Evolutionary conservation across 2,113 vertebrate genomes (phyloP), one percentile per base, ranked within the genome.

Genomic region (Psittacula cyanocephala): DNA sequence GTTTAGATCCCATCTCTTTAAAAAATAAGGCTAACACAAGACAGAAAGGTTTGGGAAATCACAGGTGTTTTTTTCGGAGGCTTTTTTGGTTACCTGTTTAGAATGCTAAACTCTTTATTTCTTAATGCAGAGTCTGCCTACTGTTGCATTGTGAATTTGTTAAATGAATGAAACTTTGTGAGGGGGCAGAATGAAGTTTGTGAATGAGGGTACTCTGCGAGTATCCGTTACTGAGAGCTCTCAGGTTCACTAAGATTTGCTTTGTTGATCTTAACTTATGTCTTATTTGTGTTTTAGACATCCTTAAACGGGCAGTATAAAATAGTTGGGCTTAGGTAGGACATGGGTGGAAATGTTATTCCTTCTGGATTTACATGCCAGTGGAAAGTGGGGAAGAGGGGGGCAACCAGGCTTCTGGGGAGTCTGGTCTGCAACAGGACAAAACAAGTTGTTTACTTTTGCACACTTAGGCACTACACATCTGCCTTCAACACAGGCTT

Each of bases 251-350:
- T 23, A 44, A 29, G 15, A 50, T 94, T 86, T 95, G 18, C 43
- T 91, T 89, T 83, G 9, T 80, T 90, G 62, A 31, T 29, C 91
- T 82, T 68, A 89, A 49, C 18, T 18, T 86, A 39, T 24, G 4
- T 27, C 11, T 74, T 86, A 50, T 52, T 93, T 88, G 18, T 95
- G 8, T 77, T 91, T 92, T 63, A 88, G 65, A 43, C 12, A 35
- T 24, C 12, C 86, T 88, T 77, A 88, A 81, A 35, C 47, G 28
- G 37, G 10, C 11, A 59, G 4, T 74, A 41, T 52, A 33, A 71
- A 75, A 41, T 7, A 55, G 24, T 24, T 53, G 39, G 31, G 18
- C 0, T 1, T 1, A 81, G 17, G 22, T 60, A 69, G 13, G n/a
- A 19, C 13, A 46, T 85, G 53, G 79, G 4, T 80, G 50, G 33